Percentiles rank a stretch among this genome's conserved stretches.
Evolutionary conservation across 1,140 invertebrate species (phyloP).

Genomic region (Chironomus striatipennis): DNA sequence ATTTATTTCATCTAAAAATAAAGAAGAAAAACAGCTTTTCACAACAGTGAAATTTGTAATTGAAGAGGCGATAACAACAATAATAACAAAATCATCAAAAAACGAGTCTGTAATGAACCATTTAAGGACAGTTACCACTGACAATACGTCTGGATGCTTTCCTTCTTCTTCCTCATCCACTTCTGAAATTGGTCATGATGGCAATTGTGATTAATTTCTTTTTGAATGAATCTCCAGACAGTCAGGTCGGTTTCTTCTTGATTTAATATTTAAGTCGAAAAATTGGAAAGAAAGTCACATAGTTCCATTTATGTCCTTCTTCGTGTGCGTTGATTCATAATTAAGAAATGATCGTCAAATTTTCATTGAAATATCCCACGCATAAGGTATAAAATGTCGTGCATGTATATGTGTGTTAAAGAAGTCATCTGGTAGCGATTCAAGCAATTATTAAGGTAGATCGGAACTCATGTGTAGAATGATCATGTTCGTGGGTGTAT

Average conservation of each 20-base stretch:
- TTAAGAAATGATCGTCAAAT: background rate
- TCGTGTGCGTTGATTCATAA: background rate
- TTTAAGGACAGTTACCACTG: background rate
- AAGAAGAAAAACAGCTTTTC: no score
- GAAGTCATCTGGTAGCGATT: background rate
- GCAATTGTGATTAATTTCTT: conserved; percentile 20
- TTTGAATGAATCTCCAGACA: conserved; percentile 14
- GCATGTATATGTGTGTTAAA: no score
- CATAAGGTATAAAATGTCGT: no score
- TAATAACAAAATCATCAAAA: no score
- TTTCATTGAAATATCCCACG: no score
- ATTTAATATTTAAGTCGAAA: background rate
- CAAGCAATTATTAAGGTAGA: background rate
- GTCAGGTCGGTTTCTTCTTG: background rate
- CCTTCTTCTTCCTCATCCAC: background rate
- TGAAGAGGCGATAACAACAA: no score
- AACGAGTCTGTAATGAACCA: background rate
- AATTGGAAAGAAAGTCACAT: background rate
- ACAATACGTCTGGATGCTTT: background rate
- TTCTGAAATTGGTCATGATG: background rate
- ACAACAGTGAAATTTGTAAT: no score
- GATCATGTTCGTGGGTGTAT: background rate
- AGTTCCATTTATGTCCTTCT: background rate
- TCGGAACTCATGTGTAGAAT: background rate
- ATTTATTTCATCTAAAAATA: no score